Evolutionary conservation across 2,113 vertebrate species (phyloP).

Genomic region (Phocoena sinus): DNA sequence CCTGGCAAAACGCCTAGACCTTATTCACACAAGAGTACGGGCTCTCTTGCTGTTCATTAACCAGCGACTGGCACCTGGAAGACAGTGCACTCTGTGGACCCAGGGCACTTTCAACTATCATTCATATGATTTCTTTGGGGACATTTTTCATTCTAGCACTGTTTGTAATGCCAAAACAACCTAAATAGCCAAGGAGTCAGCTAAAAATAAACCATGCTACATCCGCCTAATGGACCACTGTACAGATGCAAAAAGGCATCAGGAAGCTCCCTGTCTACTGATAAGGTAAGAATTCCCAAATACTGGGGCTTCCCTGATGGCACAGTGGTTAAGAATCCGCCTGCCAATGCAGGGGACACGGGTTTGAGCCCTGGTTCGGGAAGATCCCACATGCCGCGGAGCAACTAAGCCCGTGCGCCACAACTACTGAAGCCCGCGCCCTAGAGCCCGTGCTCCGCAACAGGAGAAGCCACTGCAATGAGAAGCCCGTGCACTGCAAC

Average conservation of each 20-base stretch:
- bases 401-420: too few relatives aligned
- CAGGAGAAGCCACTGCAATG: too few relatives aligned
- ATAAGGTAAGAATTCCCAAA: not conserved
- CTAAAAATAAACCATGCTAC: not conserved
- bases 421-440: too few relatives aligned
- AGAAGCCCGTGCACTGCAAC: too few relatives aligned
- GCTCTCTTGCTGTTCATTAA: not conserved
- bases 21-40: not conserved
- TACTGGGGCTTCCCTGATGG: not conserved
- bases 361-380: too few relatives aligned
- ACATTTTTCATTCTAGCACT: not conserved
- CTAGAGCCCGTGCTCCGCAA: too few relatives aligned
- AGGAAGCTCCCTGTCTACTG: not conserved
- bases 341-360: too few relatives aligned
- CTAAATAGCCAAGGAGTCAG: not conserved
- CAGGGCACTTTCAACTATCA: not conserved
- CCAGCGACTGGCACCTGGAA: not conserved
- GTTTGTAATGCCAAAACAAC: not conserved
- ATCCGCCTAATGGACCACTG: not conserved
- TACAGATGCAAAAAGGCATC: not conserved
- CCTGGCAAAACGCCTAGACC: not conserved
- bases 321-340: too few relatives aligned
- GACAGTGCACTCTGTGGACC: not conserved
- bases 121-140: not conserved
- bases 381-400: too few relatives aligned